phyloP scores from a whole-genome alignment of 64 coral and sea anemone species.

The Stylophora pistillata region DNA sequence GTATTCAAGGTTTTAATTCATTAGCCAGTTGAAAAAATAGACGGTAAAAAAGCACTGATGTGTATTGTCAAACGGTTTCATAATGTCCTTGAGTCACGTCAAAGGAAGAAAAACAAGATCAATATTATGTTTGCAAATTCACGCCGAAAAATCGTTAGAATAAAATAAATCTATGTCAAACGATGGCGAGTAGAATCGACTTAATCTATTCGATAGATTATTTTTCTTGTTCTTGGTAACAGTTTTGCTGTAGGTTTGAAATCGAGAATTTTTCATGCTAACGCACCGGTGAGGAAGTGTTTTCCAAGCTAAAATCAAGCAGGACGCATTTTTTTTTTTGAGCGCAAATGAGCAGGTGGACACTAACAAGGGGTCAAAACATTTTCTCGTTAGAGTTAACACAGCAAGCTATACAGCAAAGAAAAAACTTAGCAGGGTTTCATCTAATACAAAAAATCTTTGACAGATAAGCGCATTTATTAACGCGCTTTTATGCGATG shows the following conservation, averaged over 20 bases:
- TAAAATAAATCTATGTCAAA: too few species aligned
- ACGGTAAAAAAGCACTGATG: too few species aligned
- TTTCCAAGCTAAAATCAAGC: neutral
- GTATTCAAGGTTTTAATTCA: too few species aligned
- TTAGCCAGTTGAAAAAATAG: too few species aligned
- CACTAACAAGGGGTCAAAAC: neutral
- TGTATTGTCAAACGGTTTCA: neutral
- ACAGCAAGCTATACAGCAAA: neutral
- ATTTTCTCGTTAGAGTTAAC: constrained; percentile 1
- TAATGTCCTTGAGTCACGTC: neutral
- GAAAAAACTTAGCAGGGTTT: neutral
- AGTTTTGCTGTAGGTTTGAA: too few species aligned
- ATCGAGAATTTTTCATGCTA: too few species aligned
- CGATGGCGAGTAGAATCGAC: too few species aligned
- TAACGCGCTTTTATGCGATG: neutral
- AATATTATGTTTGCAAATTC: neutral
- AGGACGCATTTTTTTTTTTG: neutral
- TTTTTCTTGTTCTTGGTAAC: too few species aligned
- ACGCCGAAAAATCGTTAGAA: neutral
- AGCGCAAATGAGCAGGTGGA: neutral
- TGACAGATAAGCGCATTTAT: neutral
- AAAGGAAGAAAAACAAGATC: neutral
- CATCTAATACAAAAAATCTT: neutral
- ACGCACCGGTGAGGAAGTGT: too few species aligned
- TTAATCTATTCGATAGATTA: too few species aligned